Percentiles rank a stretch among this genome's conserved stretches.
phyloP scores from a whole-genome alignment of 2,888 invertebrate genomes.

The Homarus gammarus region DNA sequence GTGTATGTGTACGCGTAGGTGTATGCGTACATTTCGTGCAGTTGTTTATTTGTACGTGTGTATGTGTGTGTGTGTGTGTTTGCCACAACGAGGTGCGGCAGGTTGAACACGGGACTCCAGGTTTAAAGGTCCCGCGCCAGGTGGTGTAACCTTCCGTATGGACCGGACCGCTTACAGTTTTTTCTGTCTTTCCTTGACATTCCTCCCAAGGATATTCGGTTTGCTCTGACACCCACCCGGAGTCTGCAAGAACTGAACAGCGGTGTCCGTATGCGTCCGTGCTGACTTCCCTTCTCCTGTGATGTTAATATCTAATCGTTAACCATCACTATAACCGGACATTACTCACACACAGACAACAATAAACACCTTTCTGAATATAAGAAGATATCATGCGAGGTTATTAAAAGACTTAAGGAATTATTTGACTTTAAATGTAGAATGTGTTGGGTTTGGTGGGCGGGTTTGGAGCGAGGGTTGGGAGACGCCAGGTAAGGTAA shows the following conservation, averaged over 20 bases:
- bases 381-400: no score
- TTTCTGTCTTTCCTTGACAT: conserved; percentile 68
- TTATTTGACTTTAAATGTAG: no score
- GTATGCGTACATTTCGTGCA: conserved; percentile 10
- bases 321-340: no score
- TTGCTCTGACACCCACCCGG: conserved; percentile 55
- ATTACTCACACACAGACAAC: no score
- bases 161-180: conserved; percentile 49
- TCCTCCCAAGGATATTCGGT: conserved; percentile 67
- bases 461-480: conserved; percentile 34
- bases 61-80: conserved; percentile 2
- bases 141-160: conserved; percentile 53
- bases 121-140: conserved; percentile 42
- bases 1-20: conserved; percentile 4
- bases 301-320: no score
- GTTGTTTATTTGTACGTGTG: neutral
- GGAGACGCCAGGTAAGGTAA: conserved; percentile 56
- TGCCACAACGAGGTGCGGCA: neutral
- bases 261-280: conserved; percentile 41
- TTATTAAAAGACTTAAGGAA: no score
- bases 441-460: no score
- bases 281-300: neutral
- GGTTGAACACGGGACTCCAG: neutral
- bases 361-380: no score
- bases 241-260: conserved; percentile 53